These are phyloP conservation scores for Microtus obscurus DNA, from an alignment of 2,797 vertebrate genomes.

Conservation along the genomic window DNA sequence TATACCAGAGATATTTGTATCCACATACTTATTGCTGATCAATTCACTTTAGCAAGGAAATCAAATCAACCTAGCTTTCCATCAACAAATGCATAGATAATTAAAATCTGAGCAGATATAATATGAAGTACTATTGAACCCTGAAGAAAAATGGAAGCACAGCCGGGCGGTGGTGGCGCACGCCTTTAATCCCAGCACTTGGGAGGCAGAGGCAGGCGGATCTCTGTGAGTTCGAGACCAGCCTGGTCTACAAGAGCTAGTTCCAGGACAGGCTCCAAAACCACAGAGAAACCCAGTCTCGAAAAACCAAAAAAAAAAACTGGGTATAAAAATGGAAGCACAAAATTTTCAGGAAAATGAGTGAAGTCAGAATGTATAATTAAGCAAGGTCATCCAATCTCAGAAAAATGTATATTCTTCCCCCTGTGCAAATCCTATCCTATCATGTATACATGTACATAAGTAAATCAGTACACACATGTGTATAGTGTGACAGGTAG, in stretches of 20 bases:
- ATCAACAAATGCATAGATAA: not conserved
- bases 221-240: no score
- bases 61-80: not conserved
- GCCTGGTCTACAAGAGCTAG: no score
- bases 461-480: not conserved
- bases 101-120: not conserved
- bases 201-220: no score
- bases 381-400: not conserved
- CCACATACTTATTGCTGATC: not conserved
- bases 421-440: not conserved
- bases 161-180: no score
- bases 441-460: not conserved
- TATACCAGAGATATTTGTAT: not conserved
- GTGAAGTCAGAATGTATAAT: not conserved
- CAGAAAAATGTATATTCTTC: not conserved
- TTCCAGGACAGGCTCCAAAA: no score
- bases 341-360: not conserved
- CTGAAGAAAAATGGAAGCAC: not conserved
- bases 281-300: no score
- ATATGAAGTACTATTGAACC: not conserved
- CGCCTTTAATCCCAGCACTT: no score
- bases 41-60: not conserved
- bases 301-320: no score
- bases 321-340: no score
- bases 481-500: not conserved